Evolutionary conservation across 2,888 invertebrate species (phyloP).

Genomic region (Aelia acuminata): DNA sequence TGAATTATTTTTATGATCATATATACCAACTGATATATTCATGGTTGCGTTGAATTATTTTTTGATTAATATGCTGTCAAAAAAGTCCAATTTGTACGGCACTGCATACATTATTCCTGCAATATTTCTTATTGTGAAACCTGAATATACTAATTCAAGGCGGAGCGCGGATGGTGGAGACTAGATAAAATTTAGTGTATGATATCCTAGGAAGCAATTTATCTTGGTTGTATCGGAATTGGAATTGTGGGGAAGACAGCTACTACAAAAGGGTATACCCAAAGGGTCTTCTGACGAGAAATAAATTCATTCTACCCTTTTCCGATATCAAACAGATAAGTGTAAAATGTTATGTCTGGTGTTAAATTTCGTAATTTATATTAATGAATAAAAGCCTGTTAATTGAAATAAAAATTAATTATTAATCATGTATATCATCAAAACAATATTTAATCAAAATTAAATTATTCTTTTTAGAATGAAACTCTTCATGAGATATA

Average conservation of each 20-base stretch:
- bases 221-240: conserved; percentile 12
- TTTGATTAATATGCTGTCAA: background rate
- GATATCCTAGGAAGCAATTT: background rate
- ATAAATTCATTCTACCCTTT: background rate
- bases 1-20: too few relatives aligned
- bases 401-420: too few relatives aligned
- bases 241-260: background rate
- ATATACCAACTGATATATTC: too few relatives aligned
- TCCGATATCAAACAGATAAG: background rate
- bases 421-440: too few relatives aligned
- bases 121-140: background rate
- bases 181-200: conserved; percentile 5
- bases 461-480: too few relatives aligned
- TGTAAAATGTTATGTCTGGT: background rate
- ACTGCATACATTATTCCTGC: background rate
- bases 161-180: background rate
- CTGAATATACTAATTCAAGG: background rate
- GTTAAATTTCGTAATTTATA: background rate
- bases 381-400: background rate
- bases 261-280: conserved; percentile 11
- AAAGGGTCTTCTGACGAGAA: background rate
- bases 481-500: too few relatives aligned
- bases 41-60: too few relatives aligned
- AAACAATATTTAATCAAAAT: too few relatives aligned
- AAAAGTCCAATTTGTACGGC: background rate